These are phyloP conservation scores for Coregonus clupeaformis DNA, from an alignment of 2,113 vertebrate species.

Conservation along the genomic window DNA sequence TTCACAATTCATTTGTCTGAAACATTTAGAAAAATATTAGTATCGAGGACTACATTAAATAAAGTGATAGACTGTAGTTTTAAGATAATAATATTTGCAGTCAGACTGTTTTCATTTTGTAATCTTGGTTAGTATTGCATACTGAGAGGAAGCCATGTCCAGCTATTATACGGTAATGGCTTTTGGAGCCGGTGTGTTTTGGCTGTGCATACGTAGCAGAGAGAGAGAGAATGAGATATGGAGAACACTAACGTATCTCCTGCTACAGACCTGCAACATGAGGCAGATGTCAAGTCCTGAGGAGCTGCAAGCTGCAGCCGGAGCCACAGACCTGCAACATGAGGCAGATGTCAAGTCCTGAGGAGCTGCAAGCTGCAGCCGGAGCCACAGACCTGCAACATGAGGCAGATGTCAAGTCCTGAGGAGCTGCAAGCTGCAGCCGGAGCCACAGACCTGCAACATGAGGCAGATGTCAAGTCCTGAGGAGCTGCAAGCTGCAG, in stretches of 20 bases:
- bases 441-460: too few relatives aligned
- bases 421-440: too few relatives aligned
- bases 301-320: too few relatives aligned
- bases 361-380: too few relatives aligned
- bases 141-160: conserved; percentile 21
- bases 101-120: conserved; percentile 25
- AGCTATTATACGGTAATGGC: conserved; percentile 41
- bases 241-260: conserved; percentile 52
- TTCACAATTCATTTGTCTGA: conserved; percentile 25
- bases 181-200: conserved; percentile 39
- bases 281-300: conserved; percentile 54
- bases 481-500: too few relatives aligned
- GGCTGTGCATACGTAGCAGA: conserved; percentile 23
- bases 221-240: conserved; percentile 39
- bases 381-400: too few relatives aligned
- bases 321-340: too few relatives aligned
- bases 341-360: too few relatives aligned
- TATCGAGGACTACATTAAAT: not conserved
- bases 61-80: not conserved
- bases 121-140: conserved; percentile 18
- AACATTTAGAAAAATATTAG: conserved; percentile 36
- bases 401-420: too few relatives aligned
- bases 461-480: too few relatives aligned
- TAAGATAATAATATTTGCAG: conserved; percentile 45
- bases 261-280: conserved; percentile 56